Conservation (phyloP, 1,140 invertebrate species). For the Drosophila gunungcola region DNA sequence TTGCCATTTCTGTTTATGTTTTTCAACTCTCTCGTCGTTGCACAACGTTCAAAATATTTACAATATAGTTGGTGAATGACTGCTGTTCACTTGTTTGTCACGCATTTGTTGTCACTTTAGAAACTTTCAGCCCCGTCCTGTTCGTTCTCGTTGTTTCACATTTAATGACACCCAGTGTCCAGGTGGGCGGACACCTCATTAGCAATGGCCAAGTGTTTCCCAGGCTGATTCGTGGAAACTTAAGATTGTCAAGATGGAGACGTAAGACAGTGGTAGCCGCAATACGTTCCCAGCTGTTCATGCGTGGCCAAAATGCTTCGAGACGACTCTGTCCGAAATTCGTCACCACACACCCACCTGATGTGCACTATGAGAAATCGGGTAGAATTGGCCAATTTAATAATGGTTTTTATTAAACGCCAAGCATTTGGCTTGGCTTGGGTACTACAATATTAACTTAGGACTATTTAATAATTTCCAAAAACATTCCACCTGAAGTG, state of each 20-base stretch:
- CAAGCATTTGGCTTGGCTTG: too few species aligned
- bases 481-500: too few species aligned
- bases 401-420: too few species aligned
- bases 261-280: slow-evolving; percentile 14
- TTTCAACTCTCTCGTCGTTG: slow-evolving; percentile 29
- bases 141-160: slow-evolving; percentile 1
- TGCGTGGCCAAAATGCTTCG: slow-evolving; percentile 26
- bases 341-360: slow-evolving; percentile 22
- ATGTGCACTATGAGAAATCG: not conserved
- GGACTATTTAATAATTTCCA: too few species aligned
- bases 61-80: slow-evolving; percentile 43
- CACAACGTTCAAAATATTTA: slow-evolving; percentile 69
- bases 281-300: slow-evolving; percentile 39
- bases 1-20: slow-evolving; percentile 37
- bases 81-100: slow-evolving; percentile 56
- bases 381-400: too few species aligned
- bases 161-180: slow-evolving; percentile 54
- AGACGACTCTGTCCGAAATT: slow-evolving; percentile 4
- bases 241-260: slow-evolving; percentile 29
- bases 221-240: slow-evolving; percentile 32
- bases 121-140: slow-evolving; percentile 40
- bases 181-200: slow-evolving; percentile 34
- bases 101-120: slow-evolving; percentile 66
- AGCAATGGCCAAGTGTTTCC: slow-evolving; percentile 27
- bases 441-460: too few species aligned